Conservation (phyloP, 2,888 invertebrate genomes). For the Eutolmus rufibarbis region DNA sequence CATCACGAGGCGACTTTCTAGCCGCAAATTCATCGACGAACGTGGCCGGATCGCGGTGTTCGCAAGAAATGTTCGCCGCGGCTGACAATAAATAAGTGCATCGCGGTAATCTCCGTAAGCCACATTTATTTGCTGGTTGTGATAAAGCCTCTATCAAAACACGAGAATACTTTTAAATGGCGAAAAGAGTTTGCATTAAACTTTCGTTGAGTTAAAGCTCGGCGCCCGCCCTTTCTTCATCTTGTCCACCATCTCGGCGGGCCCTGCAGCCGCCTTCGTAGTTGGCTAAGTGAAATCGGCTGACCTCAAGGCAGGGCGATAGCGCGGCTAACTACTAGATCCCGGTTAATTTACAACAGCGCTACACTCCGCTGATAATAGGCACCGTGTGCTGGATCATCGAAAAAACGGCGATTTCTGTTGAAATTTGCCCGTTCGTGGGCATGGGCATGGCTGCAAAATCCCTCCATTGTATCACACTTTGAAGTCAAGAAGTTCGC, state of each 20-base stretch:
- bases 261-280: background rate
- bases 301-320: constrained; percentile 1
- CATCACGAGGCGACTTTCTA: background rate
- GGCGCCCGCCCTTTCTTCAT: background rate
- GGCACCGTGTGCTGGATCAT: background rate
- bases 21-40: background rate
- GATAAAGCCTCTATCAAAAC: constrained; percentile 27
- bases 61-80: background rate
- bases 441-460: background rate
- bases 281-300: background rate
- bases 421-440: constrained; percentile 1
- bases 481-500: constrained; percentile 31
- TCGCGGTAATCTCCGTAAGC: constrained; percentile 3
- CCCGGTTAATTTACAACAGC: constrained; percentile 24
- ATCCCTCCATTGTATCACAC: constrained; percentile 23
- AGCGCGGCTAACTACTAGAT: constrained; percentile 15
- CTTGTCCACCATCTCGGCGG: background rate
- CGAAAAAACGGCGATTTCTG: background rate
- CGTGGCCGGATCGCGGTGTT: background rate
- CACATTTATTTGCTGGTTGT: constrained; percentile 19
- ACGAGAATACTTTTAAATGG: constrained; percentile 27
- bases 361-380: background rate
- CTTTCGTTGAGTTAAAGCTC: constrained; percentile 20
- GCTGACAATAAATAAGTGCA: constrained; percentile 28
- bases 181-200: constrained; percentile 23